Evolutionary conservation across 2,797 vertebrate species (phyloP).

Genomic region (Centropyge bicolor): DNA sequence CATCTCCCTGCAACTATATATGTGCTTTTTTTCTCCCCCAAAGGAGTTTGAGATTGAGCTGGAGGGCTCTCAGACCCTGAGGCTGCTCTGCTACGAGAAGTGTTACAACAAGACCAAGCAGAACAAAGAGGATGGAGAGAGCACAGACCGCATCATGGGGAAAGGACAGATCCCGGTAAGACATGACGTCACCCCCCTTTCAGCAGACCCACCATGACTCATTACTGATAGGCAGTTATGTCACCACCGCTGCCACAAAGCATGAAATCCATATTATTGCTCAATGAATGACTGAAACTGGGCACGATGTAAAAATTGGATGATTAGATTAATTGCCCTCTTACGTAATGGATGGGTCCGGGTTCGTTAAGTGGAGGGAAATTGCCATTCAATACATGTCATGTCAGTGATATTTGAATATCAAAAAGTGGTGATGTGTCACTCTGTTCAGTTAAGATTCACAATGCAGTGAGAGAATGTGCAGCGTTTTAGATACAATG

Average conservation of each 20-base stretch:
- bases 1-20: not conserved
- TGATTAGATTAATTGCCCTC: slow-evolving; percentile 46
- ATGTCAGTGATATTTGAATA: not conserved
- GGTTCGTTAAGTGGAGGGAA: slow-evolving; percentile 15
- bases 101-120: slow-evolving; percentile 91
- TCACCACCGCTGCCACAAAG: slow-evolving; percentile 46
- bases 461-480: not conserved
- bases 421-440: not conserved
- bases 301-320: slow-evolving; percentile 29
- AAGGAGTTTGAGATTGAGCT: slow-evolving; percentile 97
- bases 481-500: slow-evolving; percentile 2
- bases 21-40: not conserved
- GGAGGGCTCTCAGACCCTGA: slow-evolving; percentile 94
- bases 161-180: slow-evolving; percentile 95
- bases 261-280: slow-evolving; percentile 49
- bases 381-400: not conserved
- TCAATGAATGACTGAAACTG: slow-evolving; percentile 26
- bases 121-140: slow-evolving; percentile 92
- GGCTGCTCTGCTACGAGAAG: slow-evolving; percentile 95
- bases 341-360: slow-evolving; percentile 18
- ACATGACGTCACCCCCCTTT: slow-evolving; percentile 66
- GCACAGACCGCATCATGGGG: slow-evolving; percentile 90
- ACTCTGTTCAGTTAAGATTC: not conserved
- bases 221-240: slow-evolving; percentile 61
- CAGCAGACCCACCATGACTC: slow-evolving; percentile 57